Base-by-base conservation (phyloP, 2,888 invertebrate genomes). In the Xanthostigma xanthostigma region DNA sequence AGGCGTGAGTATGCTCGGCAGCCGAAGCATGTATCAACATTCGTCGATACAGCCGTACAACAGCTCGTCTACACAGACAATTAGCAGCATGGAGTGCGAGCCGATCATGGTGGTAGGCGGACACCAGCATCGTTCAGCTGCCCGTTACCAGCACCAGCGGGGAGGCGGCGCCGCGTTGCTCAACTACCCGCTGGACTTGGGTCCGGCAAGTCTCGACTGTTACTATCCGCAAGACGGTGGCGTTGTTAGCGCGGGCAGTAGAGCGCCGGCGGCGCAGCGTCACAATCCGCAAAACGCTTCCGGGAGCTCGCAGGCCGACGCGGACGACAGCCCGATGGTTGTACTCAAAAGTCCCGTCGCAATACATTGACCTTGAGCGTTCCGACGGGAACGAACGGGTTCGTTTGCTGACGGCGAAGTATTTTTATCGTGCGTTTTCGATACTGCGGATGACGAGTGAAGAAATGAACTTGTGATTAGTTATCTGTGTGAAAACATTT, bases 291-390 rank as follows among this genome's bases (percentile, higher is more conserved):
- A 58, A 63, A 48, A 64, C 61, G 54, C 61, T 58, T 52, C 60
- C 61, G 51, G 59, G 61, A 47, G 56, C 60, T 47, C 61, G 59
- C 50, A 67, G 65, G 56, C 69, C 59, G 75, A 75, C 56, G 67
- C 76, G 56, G 81, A 82, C 58, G 83, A 83, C 62, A 83, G 84
- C 61, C 84, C 86, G 57, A 85, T 91, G 86, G 83, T 90, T 61
- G 83, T 89, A 64, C 87, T 88, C 70, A 90, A 91, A 74, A 88
- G 87, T 74, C 90, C 92, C 60, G 91, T 92, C 63, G 90, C 87
- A 67, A 92, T 91, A 68, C 92, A 92, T 71, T 82, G 70, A 73
- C 45, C 13, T 33, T 46, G 27, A 27, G 27, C 27, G 27, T 27
- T 27, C 27, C 27, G 27, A 27, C 6, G 27, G 1, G 27, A 27